Evolutionary conservation across 2,113 vertebrate genomes (phyloP), one percentile per base, ranked within the genome.

Genomic region (Paraplagusia blochii): DNA sequence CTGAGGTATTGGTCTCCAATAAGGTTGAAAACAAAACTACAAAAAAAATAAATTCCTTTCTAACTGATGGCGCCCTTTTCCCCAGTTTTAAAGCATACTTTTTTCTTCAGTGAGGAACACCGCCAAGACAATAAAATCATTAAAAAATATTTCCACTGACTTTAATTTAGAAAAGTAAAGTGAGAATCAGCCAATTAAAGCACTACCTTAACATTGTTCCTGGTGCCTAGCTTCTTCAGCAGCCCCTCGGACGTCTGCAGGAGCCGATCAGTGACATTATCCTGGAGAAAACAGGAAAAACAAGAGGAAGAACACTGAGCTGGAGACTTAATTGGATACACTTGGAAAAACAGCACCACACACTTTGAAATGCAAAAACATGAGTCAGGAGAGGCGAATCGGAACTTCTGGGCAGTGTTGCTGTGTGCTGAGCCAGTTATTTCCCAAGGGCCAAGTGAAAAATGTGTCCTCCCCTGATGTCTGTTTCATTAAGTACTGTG

Each of bases 201-300:
- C 2, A 44, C 70, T 93, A 97, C 95, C 95, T 98, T 98, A 17
- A 95, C 89, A 0, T 95, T 95, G 77, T 92, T 88, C 78, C 90
- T 94, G n/a, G 93, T 93, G 74, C 94, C 94, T 63, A 98, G 74
- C 44, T 92, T 93, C 70, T 91, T 94, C 91, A 96, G 90, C 66
- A 97, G 90, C 50, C 44, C 68, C 58, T 87, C 72, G 4, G 71
- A 60, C 15, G 53, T 82, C 57, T 57, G 79, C 34, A 85, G 29
- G 15, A 84, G 61, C 80, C 84, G 72, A 71, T 87, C 72, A 19
- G 80, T 88, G 69, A 81, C 53, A 53, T 85, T 79, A 66, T 66
- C 76, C 88, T 90, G 73, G 79, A 72, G 55, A 79, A 80, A 63
- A 82, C 33, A 43, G 38, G 34, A 48, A 56, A 71, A 71, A 64